Base-by-base conservation (phyloP, 2,113 vertebrate genomes). In the Herpetotheres cachinnans region DNA sequence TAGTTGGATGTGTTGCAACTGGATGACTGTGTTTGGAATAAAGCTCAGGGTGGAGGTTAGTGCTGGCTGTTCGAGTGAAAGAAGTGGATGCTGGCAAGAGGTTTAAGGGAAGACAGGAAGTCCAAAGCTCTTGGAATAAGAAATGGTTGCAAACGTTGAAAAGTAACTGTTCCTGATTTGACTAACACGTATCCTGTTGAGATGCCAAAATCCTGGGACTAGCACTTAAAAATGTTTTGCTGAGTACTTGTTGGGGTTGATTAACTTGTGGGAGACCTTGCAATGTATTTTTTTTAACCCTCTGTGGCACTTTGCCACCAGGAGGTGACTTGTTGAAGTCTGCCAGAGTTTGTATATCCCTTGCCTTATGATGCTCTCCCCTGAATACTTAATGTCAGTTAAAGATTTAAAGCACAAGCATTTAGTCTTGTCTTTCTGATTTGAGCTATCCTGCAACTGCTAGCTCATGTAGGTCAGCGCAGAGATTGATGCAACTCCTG, bases 111-210 rank as follows among this genome's bases (percentile, higher is more conserved):
- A 71, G 38, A 50, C n/a, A 38, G 27, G 19, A 89, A 78, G 38
- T 86, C 82, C 96, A 89, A 89, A 81, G 36, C 18, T 44, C 55
- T 95, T 81, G 88, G 85, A 93, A 42, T 82, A 79, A 86, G 82
- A 89, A 89, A 73, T 70, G 71, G 66, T 94, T 97, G 85, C 95
- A 97, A 85, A 92, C 96, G 85, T 95, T 86, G 76, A 70, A 93
- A 86, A 94, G 47, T 40, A 82, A 82, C 76, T 96, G 82, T 94
- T 91, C 13, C 46, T 54, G 66, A 69, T 78, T 89, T 96, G 90
- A 83, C 66, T 88, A 90, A 88, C 24, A 38, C 79, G 78, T 91
- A 77, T 92, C 67, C 50, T 74, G 14, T 47, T 62, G 66, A 88
- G 36, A 66, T 65, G 79, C 87, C 90, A 85, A 77, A 88, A 65